A percentile compares a stretch with the other conserved stretches of the same genome.
Conservation (phyloP, 1,140 invertebrate genomes). For the Aradophagus sp. region DNA sequence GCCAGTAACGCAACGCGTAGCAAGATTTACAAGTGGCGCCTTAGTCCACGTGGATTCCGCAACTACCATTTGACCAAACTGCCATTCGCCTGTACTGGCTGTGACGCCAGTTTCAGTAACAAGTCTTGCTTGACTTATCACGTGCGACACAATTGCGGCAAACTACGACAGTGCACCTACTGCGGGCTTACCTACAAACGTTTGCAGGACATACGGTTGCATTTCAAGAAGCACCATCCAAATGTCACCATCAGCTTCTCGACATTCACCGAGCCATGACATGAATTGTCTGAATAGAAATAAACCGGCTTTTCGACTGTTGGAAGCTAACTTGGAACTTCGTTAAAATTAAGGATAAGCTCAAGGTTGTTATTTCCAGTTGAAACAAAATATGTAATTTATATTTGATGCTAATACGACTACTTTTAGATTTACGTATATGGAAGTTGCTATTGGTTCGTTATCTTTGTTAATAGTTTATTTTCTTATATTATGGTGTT, state of each 20-base stretch:
- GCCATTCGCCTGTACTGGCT: conserved; percentile 50
- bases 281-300: no score
- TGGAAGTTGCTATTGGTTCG: no score
- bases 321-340: no score
- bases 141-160: conserved; percentile 62
- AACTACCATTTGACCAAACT: conserved; percentile 33
- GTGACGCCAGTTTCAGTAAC: conserved; percentile 58
- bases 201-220: conserved; percentile 61
- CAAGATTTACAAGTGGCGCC: conserved; percentile 40
- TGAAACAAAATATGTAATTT: no score
- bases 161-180: conserved; percentile 63
- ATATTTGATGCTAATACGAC: no score
- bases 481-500: no score
- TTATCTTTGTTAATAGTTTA: no score
- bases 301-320: no score
- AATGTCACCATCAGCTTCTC: conserved; percentile 32
- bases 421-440: no score
- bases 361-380: no score
- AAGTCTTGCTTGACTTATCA: conserved; percentile 59
- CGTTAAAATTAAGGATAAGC: no score
- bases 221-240: conserved; percentile 61
- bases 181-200: conserved; percentile 62
- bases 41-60: conserved; percentile 22
- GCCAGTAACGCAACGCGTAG: not conserved
- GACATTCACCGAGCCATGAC: conserved; percentile 32